These are phyloP conservation scores for Xanthorhoe spadicearia DNA, from an alignment of 2,888 invertebrate species.

Conservation along the genomic window DNA sequence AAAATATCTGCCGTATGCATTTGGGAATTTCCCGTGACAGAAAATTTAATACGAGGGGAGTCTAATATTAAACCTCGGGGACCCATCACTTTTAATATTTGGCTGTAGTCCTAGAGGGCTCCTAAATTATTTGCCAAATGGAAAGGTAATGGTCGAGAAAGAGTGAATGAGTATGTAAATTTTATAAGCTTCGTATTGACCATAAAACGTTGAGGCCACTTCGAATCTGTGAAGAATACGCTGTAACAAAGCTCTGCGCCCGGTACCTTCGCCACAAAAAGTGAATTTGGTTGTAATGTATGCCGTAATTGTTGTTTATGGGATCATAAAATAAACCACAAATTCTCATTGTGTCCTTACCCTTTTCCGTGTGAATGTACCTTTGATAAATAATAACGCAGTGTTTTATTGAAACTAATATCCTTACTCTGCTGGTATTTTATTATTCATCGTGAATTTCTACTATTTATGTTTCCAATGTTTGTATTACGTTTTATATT, in stretches of 20 bases:
- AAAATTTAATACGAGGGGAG: constrained; percentile 84
- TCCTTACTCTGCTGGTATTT: constrained; percentile 18
- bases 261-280: constrained; percentile 52
- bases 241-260: constrained; percentile 50
- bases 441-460: not conserved
- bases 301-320: constrained; percentile 64
- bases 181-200: constrained; percentile 77
- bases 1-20: constrained; percentile 83
- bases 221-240: constrained; percentile 69
- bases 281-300: constrained; percentile 63
- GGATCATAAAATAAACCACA: constrained; percentile 47
- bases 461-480: not conserved
- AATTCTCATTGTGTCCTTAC: constrained; percentile 37
- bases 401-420: constrained; percentile 35
- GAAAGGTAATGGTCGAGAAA: constrained; percentile 83
- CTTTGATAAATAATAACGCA: constrained; percentile 34
- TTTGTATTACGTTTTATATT: not conserved
- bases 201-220: constrained; percentile 68
- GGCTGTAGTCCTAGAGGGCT: constrained; percentile 81
- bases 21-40: constrained; percentile 84
- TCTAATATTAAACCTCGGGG: constrained; percentile 84
- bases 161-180: constrained; percentile 83
- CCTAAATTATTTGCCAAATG: constrained; percentile 85
- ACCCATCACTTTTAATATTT: constrained; percentile 85
- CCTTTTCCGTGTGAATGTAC: constrained; percentile 32